phyloP scores from a whole-genome alignment of 2,888 invertebrate genomes.

The Tipula helvola region DNA sequence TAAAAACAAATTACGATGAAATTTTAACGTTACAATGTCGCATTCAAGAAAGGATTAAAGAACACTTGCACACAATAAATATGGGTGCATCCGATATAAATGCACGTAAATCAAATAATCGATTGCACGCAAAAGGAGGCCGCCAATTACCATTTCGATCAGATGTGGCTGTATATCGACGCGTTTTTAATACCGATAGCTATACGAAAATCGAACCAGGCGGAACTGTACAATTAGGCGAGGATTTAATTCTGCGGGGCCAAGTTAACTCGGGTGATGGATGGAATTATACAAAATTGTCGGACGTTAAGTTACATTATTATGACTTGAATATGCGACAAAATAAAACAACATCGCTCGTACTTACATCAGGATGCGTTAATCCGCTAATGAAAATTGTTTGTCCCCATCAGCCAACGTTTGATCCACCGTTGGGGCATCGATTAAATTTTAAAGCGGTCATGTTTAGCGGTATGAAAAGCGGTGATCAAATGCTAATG shows the following conservation, averaged over 20 bases:
- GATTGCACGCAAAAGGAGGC: constrained; percentile 40
- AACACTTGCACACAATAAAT: constrained; percentile 38
- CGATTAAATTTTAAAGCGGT: constrained; percentile 40
- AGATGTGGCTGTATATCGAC: constrained; percentile 39
- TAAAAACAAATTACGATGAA: constrained; percentile 40
- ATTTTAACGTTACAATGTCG: constrained; percentile 42
- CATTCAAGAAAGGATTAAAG: constrained; percentile 39
- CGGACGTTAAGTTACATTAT: constrained; percentile 38
- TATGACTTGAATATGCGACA: constrained; percentile 19
- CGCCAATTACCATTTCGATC: constrained; percentile 40
- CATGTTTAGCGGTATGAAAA: constrained; percentile 45
- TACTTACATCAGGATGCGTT: constrained; percentile 38
- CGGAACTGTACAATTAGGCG: constrained; percentile 43
- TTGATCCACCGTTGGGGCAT: constrained; percentile 35
- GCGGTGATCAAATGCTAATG: constrained; percentile 43
- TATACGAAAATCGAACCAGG: constrained; percentile 39
- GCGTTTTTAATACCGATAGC: constrained; percentile 30
- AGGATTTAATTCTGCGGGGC: constrained; percentile 41
- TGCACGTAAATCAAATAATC: constrained; percentile 32
- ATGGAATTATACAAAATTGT: constrained; percentile 37
- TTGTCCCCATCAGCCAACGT: constrained; percentile 35
- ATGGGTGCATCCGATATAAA: constrained; percentile 34
- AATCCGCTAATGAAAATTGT: constrained; percentile 36
- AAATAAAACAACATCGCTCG: constrained; percentile 27
- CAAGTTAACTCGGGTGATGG: constrained; percentile 43